These are phyloP conservation scores for Vesta saturnalis DNA, from an alignment of 2,888 invertebrate genomes.

Conservation along the genomic window DNA sequence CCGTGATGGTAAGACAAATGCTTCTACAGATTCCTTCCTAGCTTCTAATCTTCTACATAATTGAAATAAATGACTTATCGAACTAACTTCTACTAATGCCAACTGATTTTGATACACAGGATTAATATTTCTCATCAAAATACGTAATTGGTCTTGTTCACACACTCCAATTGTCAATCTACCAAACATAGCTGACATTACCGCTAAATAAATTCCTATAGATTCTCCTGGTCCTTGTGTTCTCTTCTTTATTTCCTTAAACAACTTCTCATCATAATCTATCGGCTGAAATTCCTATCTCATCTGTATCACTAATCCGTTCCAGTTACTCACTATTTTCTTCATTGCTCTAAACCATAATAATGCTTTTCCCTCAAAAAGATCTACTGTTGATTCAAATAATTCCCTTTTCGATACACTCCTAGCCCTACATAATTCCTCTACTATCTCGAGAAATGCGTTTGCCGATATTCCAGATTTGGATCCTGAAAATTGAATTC, in stretches of 20 bases:
- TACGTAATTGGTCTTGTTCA: not conserved
- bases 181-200: not conserved
- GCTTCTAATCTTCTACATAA: too few relatives aligned
- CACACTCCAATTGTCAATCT: not conserved
- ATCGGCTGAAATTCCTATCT: not conserved
- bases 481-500: not conserved
- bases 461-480: not conserved
- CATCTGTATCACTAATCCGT: not conserved
- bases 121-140: not conserved
- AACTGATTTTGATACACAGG: too few relatives aligned
- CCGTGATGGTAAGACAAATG: not conserved
- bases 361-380: too few relatives aligned
- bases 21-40: too few relatives aligned
- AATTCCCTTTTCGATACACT: not conserved
- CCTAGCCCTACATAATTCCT: not conserved
- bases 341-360: not conserved
- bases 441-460: not conserved
- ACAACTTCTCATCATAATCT: not conserved
- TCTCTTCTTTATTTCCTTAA: not conserved
- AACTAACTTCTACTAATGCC: not conserved
- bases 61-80: not conserved
- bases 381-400: not conserved
- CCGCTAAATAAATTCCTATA: not conserved
- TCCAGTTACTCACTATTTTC: not conserved
- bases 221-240: not conserved